phyloP scores from a whole-genome alignment of 2,113 vertebrate species.

The Lontra canadensis region DNA sequence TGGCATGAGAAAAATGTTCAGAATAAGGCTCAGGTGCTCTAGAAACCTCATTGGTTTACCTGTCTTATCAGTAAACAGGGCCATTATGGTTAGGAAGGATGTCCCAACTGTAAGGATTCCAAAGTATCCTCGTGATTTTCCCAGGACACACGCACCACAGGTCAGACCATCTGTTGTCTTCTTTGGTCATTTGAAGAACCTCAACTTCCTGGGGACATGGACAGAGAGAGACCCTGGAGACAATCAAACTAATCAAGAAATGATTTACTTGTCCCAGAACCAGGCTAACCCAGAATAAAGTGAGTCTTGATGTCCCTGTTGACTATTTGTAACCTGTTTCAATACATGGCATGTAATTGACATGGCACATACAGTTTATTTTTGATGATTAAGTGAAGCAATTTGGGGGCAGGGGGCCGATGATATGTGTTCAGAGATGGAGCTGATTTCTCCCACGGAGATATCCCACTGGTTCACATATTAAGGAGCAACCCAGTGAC shows the following conservation, averaged over 20 bases:
- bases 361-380: neutral
- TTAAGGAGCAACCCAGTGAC: constrained; percentile 1
- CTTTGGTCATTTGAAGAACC: neutral
- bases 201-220: neutral
- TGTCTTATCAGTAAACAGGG: neutral
- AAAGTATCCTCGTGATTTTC: neutral
- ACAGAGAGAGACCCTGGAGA: neutral
- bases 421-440: constrained; percentile 20
- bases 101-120: neutral
- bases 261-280: constrained; percentile 57
- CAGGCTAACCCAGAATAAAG: constrained; percentile 31
- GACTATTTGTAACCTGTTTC: constrained; percentile 55
- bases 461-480: neutral
- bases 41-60: neutral
- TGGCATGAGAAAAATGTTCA: neutral
- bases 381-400: constrained; percentile 53
- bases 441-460: constrained; percentile 54
- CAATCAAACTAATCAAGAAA: neutral
- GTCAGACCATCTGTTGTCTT: constrained; percentile 23
- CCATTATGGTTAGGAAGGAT: accelerated
- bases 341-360: constrained; percentile 67
- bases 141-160: neutral
- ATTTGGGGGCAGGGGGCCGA: constrained; percentile 23
- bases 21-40: neutral
- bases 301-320: neutral